Conservation (phyloP, 2,113 vertebrate species). For the Trematocara unimaculatum region DNA sequence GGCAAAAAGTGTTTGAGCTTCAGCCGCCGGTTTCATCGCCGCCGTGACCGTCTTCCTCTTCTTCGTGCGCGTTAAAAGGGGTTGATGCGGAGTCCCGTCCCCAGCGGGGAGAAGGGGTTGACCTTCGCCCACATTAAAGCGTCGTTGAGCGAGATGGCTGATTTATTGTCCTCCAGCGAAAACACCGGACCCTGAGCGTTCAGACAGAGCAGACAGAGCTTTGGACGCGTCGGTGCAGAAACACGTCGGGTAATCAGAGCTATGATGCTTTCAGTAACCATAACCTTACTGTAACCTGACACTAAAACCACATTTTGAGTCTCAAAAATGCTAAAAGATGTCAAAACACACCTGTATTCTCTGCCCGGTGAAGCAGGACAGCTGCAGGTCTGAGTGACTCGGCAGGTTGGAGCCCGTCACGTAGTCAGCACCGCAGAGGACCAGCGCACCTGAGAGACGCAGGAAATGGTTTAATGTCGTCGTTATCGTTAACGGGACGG, state of each 20-base stretch:
- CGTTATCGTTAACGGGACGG: rapidly evolving
- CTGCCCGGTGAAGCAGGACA: conserved; percentile 90
- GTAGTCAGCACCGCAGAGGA: conserved; percentile 81
- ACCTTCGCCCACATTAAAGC: conserved; percentile 99
- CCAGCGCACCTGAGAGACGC: background rate
- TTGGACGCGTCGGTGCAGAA: background rate
- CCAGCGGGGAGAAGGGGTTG: conserved; percentile 95
- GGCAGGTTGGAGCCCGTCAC: conserved; percentile 95
- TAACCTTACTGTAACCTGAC: background rate
- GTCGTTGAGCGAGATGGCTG: conserved; percentile 89
- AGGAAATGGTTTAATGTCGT: background rate
- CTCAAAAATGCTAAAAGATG: background rate
- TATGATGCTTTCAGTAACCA: background rate
- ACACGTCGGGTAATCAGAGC: background rate
- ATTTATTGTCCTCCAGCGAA: conserved; percentile 94
- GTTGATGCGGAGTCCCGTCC: conserved; percentile 91
- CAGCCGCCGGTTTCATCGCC: background rate
- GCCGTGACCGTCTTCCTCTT: background rate
- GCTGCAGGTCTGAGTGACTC: conserved; percentile 87
- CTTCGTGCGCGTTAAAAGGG: conserved; percentile 80
- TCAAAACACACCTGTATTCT: conserved; percentile 82
- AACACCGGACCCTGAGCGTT: conserved; percentile 85
- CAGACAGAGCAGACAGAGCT: background rate
- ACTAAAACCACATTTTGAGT: background rate
- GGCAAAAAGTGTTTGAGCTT: background rate